Conservation (phyloP, 1,140 invertebrate genomes). For the Eupeodes corollae region DNA sequence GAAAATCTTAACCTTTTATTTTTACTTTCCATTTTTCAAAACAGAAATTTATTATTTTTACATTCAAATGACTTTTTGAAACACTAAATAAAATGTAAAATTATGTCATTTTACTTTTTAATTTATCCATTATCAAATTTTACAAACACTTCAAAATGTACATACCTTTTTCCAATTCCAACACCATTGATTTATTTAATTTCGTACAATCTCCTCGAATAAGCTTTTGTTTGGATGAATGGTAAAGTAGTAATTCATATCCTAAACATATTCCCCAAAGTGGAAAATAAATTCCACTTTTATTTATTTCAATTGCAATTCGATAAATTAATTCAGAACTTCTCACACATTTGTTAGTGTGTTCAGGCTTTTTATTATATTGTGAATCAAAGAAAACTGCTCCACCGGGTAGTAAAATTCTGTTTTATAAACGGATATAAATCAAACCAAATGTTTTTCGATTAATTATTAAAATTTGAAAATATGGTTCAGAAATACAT, state of each 20-base stretch:
- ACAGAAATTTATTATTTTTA: too few relatives aligned
- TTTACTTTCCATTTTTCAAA: too few relatives aligned
- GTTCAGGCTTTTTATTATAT: constrained; percentile 48
- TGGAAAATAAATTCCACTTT: constrained; percentile 64
- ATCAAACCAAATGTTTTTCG: neutral
- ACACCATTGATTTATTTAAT: constrained; percentile 44
- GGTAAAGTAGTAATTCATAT: constrained; percentile 65
- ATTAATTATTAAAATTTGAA: neutral
- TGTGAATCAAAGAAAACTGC: constrained; percentile 48
- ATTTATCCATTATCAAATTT: too few relatives aligned
- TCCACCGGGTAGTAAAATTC: constrained; percentile 67
- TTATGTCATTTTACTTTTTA: too few relatives aligned
- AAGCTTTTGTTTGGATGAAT: constrained; percentile 47
- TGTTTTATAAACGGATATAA: constrained; percentile 20
- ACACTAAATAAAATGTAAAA: too few relatives aligned
- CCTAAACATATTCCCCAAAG: constrained; percentile 81
- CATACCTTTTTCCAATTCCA: constrained; percentile 50
- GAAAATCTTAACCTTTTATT: too few relatives aligned
- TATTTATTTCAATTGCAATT: constrained; percentile 54
- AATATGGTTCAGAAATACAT: constrained; percentile 17
- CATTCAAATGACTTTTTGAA: too few relatives aligned
- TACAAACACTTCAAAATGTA: too few relatives aligned
- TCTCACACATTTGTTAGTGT: constrained; percentile 38
- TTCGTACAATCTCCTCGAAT: constrained; percentile 47
- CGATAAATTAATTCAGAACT: constrained; percentile 51